phyloP scores from a whole-genome alignment of 1,140 invertebrate genomes.

The Neodiprion virginianus region DNA sequence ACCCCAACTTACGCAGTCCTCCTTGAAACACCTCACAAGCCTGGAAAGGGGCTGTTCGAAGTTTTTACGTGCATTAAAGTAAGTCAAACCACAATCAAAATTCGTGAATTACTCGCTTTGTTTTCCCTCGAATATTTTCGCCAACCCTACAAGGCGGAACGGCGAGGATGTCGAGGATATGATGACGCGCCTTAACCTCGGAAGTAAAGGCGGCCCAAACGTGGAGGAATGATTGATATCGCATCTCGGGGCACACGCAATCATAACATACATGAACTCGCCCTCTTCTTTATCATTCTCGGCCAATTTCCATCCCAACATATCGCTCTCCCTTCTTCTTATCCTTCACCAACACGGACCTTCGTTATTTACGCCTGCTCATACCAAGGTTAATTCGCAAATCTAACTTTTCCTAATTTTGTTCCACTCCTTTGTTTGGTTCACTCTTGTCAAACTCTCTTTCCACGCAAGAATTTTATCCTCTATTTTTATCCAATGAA shows the following conservation, averaged over 20 bases:
- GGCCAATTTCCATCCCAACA: neutral
- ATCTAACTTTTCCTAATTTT: neutral
- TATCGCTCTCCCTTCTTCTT: neutral
- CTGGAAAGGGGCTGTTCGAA: slow-evolving; percentile 50
- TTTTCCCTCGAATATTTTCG: neutral
- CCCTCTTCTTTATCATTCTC: neutral
- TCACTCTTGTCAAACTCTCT: neutral
- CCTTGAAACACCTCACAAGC: slow-evolving; percentile 43
- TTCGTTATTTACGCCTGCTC: neutral
- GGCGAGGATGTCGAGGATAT: neutral
- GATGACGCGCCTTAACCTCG: slow-evolving; percentile 13
- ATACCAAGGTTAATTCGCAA: neutral
- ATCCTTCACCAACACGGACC: neutral
- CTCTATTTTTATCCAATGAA: too few species aligned
- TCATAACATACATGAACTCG: neutral
- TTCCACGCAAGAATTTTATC: too few species aligned
- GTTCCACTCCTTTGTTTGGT: neutral
- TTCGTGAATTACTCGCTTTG: neutral
- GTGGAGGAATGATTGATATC: neutral
- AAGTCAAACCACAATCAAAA: slow-evolving; percentile 34
- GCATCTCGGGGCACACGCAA: neutral
- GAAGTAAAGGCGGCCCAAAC: neutral
- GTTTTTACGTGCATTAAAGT: slow-evolving; percentile 52
- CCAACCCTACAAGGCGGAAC: neutral
- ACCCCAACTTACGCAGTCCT: slow-evolving; percentile 49